phyloP scores from a whole-genome alignment of 2,797 vertebrate species.

The Chrysocyon brachyurus region DNA sequence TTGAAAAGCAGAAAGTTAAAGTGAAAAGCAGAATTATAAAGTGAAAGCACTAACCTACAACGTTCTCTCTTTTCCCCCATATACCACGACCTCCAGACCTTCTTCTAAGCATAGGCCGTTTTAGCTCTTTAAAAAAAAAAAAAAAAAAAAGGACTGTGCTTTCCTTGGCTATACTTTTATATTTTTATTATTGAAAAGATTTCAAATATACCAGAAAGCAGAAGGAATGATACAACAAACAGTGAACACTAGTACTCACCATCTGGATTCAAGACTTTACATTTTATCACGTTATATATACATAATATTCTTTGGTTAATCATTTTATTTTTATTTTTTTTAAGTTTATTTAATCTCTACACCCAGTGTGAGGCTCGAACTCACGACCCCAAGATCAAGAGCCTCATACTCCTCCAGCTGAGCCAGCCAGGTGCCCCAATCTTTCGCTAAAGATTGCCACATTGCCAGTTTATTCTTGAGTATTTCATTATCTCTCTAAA shows the following conservation, averaged over 20 bases:
- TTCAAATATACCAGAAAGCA: slow-evolving; percentile 25
- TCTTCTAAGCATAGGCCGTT: neutral
- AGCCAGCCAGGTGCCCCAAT: neutral
- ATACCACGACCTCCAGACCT: neutral
- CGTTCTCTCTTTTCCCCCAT: neutral
- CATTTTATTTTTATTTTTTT: neutral
- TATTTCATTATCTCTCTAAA: neutral
- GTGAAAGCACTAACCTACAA: neutral
- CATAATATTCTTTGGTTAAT: neutral
- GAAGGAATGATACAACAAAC: neutral
- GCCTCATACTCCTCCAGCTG: neutral
- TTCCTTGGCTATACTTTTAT: neutral
- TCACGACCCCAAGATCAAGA: neutral
- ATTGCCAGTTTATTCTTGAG: neutral
- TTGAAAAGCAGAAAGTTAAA: neutral
- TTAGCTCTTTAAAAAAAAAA: neutral
- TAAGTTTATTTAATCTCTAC: neutral
- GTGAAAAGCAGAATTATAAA: neutral
- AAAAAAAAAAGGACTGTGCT: neutral
- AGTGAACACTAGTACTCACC: neutral
- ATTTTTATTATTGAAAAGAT: slow-evolving; percentile 38
- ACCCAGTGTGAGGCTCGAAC: too few species aligned
- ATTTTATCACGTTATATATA: neutral
- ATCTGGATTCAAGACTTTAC: neutral
- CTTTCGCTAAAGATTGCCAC: neutral